Conservation (phyloP, 2,113 vertebrate species). For the Phoenicopterus ruber region DNA sequence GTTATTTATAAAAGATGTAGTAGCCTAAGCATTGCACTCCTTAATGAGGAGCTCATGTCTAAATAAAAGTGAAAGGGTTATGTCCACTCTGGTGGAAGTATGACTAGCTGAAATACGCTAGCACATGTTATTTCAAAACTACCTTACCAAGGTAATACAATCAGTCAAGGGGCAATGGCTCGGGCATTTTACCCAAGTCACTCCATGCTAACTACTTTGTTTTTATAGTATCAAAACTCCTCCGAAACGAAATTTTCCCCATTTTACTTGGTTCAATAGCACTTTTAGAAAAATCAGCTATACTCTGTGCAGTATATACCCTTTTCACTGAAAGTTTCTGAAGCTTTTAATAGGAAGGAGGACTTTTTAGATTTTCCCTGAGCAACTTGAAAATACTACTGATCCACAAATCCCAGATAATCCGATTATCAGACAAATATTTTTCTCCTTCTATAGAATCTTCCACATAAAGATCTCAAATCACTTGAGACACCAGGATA, state of each 20-base stretch:
- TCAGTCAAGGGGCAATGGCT: neutral
- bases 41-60: neutral
- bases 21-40: neutral
- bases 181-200: neutral
- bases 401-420: neutral
- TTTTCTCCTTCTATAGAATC: neutral
- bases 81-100: neutral
- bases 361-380: neutral
- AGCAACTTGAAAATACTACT: neutral
- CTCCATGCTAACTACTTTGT: neutral
- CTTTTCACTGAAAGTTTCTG: neutral
- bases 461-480: neutral
- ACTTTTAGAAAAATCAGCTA: neutral
- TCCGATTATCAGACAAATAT: neutral
- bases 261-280: neutral
- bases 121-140: neutral
- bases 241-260: neutral
- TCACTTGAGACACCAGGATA: neutral
- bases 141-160: no score
- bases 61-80: neutral
- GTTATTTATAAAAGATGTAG: neutral
- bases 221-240: neutral
- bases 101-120: neutral
- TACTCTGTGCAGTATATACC: neutral
- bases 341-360: neutral